Evolutionary conservation across 2,797 vertebrate genomes (phyloP).

Genomic region (Heteromormyrus szaboi): DNA sequence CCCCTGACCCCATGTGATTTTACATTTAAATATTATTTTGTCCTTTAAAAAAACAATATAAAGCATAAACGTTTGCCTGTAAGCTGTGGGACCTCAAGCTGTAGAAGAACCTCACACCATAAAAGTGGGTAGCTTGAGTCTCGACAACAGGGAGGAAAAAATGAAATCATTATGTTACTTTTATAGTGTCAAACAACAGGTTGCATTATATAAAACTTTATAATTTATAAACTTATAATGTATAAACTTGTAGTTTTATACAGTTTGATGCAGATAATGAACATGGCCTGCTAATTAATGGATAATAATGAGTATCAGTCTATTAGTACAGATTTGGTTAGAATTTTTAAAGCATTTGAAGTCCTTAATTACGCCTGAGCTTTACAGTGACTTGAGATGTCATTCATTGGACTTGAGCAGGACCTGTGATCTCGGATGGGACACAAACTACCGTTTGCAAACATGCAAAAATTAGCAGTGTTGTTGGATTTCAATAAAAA

Average conservation of each 20-base stretch:
- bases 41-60: neutral
- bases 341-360: neutral
- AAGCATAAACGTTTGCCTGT: neutral
- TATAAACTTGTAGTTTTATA: neutral
- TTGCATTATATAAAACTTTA: neutral
- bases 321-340: neutral
- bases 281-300: neutral
- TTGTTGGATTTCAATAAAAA: neutral
- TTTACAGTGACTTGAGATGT: neutral
- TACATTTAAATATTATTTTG: neutral
- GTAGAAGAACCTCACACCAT: neutral
- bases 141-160: neutral
- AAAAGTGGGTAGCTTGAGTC: neutral
- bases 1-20: neutral
- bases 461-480: neutral
- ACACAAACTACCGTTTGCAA: neutral
- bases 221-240: too few species aligned
- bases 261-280: neutral
- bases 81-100: neutral
- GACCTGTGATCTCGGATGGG: neutral
- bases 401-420: neutral
- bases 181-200: neutral
- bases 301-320: neutral
- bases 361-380: neutral
- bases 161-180: neutral